Conservation (phyloP, 2,888 invertebrate species). For the Melieria picta region DNA sequence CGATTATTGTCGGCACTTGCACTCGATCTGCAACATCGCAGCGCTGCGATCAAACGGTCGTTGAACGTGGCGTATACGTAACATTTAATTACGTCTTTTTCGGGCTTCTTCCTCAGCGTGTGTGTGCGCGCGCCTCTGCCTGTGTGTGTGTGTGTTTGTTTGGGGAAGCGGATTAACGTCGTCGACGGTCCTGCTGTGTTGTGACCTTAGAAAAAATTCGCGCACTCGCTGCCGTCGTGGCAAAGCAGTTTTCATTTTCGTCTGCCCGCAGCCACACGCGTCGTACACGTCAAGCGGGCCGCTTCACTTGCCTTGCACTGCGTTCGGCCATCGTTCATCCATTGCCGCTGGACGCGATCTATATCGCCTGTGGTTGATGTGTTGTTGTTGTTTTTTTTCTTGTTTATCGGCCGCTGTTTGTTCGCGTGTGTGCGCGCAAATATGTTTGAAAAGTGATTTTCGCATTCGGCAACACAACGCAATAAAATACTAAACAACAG, state of each 20-base stretch:
- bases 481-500: not conserved
- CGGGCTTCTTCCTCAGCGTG: not conserved
- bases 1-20: too few relatives aligned
- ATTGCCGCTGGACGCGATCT: not conserved
- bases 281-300: too few relatives aligned
- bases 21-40: too few relatives aligned
- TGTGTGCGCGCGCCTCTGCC: constrained; percentile 15
- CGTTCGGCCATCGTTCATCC: too few relatives aligned
- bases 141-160: not conserved
- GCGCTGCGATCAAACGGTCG: constrained; percentile 19
- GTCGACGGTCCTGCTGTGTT: too few relatives aligned
- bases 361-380: not conserved
- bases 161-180: not conserved
- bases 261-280: too few relatives aligned
- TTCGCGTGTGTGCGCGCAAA: not conserved
- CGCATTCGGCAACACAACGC: not conserved
- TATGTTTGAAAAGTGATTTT: not conserved
- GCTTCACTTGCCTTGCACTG: too few relatives aligned
- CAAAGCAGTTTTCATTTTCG: too few relatives aligned
- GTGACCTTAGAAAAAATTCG: too few relatives aligned
- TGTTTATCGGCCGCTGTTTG: not conserved
- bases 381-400: not conserved
- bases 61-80: constrained; percentile 32
- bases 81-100: not conserved
- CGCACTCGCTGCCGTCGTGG: too few relatives aligned